These are phyloP conservation scores for Riptortus pedestris DNA, from an alignment of 1,140 invertebrate genomes.

Conservation along the genomic window DNA sequence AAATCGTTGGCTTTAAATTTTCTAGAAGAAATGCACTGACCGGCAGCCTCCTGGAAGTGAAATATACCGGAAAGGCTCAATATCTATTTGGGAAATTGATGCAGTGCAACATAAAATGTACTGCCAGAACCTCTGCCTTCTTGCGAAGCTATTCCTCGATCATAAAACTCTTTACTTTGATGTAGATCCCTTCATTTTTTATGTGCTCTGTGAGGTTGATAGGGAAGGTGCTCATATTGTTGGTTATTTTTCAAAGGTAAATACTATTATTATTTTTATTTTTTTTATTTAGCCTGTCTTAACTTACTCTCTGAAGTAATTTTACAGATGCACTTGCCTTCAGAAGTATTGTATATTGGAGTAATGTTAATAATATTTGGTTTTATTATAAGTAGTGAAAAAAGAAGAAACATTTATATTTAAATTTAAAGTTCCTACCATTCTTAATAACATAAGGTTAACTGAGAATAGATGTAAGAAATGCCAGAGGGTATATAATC, in stretches of 20 bases:
- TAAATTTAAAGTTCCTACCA: too few relatives aligned
- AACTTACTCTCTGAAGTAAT: neutral
- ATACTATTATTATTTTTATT: neutral
- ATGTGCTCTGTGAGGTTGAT: slow-evolving; percentile 90
- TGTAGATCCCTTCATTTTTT: slow-evolving; percentile 94
- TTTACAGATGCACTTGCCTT: too few relatives aligned
- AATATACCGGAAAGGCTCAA: slow-evolving; percentile 83
- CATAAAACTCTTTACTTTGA: slow-evolving; percentile 97
- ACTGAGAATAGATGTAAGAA: too few relatives aligned
- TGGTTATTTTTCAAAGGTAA: slow-evolving; percentile 93
- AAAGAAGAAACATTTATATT: too few relatives aligned
- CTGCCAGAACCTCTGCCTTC: slow-evolving; percentile 89
- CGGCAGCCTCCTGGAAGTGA: slow-evolving; percentile 81
- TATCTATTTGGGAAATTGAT: slow-evolving; percentile 84
- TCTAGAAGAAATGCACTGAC: neutral
- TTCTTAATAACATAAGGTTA: too few relatives aligned
- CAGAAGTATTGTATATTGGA: too few relatives aligned
- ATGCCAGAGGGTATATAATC: too few relatives aligned
- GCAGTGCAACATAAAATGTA: slow-evolving; percentile 87
- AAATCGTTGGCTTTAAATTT: neutral
- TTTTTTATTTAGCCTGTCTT: neutral
- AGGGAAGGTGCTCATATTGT: slow-evolving; percentile 89
- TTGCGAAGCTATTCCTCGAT: slow-evolving; percentile 92
- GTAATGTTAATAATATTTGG: too few relatives aligned
- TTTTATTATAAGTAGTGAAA: too few relatives aligned